Conservation (phyloP, 2,888 invertebrate species). For the Ariolimax columbianus region DNA sequence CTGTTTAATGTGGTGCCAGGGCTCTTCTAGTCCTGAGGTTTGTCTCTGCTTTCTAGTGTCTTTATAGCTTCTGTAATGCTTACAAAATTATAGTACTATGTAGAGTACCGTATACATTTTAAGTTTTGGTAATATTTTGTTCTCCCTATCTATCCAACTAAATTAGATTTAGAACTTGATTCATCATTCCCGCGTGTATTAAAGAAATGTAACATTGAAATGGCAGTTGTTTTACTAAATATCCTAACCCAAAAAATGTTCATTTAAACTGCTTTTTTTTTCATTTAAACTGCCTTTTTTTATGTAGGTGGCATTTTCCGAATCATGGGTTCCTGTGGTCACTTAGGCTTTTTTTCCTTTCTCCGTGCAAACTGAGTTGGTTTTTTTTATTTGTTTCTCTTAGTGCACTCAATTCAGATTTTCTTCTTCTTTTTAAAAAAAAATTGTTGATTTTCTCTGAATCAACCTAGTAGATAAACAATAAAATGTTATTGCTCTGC, state of each 20-base stretch:
- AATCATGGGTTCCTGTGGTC: neutral
- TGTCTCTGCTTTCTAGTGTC: conserved; percentile 37
- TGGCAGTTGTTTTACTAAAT: neutral
- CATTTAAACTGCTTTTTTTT: too few relatives aligned
- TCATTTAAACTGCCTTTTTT: too few relatives aligned
- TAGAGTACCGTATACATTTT: neutral
- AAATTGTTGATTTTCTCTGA: conserved; percentile 20
- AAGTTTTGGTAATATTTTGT: neutral
- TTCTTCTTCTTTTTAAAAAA: neutral
- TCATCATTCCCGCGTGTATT: neutral
- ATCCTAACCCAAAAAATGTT: neutral
- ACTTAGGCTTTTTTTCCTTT: neutral
- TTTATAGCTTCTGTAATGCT: conserved; percentile 38
- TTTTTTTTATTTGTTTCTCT: neutral
- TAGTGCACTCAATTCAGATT: conserved; percentile 4
- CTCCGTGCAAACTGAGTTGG: neutral
- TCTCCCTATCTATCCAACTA: neutral
- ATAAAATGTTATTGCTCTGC: conserved; percentile 21
- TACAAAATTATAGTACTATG: neutral
- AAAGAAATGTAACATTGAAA: neutral
- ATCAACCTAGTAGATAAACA: conserved; percentile 17
- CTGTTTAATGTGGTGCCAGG: neutral
- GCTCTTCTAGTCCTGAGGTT: conserved; percentile 12
- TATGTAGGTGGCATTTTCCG: neutral
- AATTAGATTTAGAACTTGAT: neutral